phyloP scores from a whole-genome alignment of 1,140 invertebrate genomes.

The Euschistus heros region DNA sequence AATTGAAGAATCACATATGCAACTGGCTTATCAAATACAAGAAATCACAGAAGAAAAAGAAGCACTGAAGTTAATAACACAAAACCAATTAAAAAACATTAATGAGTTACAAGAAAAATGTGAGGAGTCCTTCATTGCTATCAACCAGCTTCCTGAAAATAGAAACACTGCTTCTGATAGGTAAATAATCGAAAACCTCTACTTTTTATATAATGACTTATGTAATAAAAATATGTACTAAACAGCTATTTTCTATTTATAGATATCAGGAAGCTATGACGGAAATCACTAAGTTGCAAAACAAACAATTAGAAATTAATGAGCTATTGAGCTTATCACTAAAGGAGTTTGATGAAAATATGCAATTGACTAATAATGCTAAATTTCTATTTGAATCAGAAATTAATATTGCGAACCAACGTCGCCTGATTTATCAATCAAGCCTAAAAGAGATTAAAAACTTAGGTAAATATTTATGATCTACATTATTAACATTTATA shows the following conservation, averaged over 20 bases:
- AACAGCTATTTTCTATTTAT: background rate
- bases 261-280: background rate
- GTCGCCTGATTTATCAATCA: background rate
- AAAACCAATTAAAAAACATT: background rate
- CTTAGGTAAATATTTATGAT: background rate
- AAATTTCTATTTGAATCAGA: background rate
- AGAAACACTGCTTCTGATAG: background rate
- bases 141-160: background rate
- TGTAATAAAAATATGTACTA: background rate
- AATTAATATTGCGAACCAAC: background rate
- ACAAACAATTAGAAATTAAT: conserved; percentile 2
- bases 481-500: too few relatives aligned
- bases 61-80: background rate
- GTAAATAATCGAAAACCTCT: background rate
- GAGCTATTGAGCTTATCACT: background rate
- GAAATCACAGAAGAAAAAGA: background rate
- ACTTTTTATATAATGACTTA: background rate
- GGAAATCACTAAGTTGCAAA: background rate
- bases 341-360: background rate
- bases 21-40: too few relatives aligned
- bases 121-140: background rate
- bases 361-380: background rate
- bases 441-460: background rate
- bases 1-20: too few relatives aligned
- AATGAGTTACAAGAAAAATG: background rate